Evolutionary conservation across 2,113 vertebrate genomes (phyloP), one percentile per base, ranked within the genome.

Genomic region (Anguilla rostrata): DNA sequence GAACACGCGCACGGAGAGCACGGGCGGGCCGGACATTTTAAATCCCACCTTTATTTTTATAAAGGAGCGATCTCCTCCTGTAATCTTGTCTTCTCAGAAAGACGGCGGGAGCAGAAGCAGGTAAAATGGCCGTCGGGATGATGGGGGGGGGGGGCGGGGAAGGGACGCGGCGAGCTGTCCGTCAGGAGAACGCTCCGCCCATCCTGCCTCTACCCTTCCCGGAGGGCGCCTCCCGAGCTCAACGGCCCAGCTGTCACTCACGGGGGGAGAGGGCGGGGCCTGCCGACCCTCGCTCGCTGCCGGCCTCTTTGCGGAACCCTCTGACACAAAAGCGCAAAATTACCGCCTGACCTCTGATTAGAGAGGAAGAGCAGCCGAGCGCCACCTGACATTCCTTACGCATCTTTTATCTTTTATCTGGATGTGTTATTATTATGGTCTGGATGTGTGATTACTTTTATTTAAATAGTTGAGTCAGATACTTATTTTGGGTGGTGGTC

Each of bases 361-460:
- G 63, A 2, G 88, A 88, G 81, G 11, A 75, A 87, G 88, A 88
- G 86, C 84, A 85, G 88, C 88, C 80, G 83, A 16, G 20, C 46
- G 12, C 14, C 80, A 84, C 66, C 83, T 89, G 79, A 84, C 83
- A 91, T 92, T 86, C 88, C 87, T 53, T 49, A 82, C 5, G 18
- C 34, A 78, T 63, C 83, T 89, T 86, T 82, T 66, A 84, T 88
- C 79, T 46, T 57, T 49, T 39, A n/a, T n/a, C n/a, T n/a, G n/a
- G n/a, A n/a, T n/a, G 0, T 34, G 1, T 34, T 34, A 34, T 34
- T 34, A 34, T 34, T 34, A 34, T 34, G 34, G 34, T 34, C 34
- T 34, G 34, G 34, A 34, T 34, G 34, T 34, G 34, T 34, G 34
- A 34, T 34, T 34, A 34, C 34, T 34, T 0, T 34, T 34, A 34